Conservation (phyloP, 37 sponge, comb jelly and placozoan genomes). For the Tethya wilhelma region DNA sequence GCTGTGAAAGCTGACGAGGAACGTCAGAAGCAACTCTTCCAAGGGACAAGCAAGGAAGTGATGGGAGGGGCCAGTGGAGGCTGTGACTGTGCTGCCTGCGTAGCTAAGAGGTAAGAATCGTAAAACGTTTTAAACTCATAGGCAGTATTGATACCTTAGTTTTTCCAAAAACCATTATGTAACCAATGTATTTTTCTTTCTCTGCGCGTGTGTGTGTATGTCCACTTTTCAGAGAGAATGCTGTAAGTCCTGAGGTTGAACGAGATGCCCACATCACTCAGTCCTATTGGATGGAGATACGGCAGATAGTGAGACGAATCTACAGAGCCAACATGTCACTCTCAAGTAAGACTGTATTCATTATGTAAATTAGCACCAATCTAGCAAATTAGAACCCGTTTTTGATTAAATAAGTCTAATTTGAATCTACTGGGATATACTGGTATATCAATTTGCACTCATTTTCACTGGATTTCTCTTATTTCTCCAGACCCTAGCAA, state of each 20-base stretch:
- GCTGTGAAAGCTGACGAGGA: slow-evolving; percentile 33
- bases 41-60: no score
- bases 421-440: no score
- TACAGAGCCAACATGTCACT: slow-evolving; percentile 63
- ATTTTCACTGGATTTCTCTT: no score
- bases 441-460: no score
- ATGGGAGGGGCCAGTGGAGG: slow-evolving; percentile 9
- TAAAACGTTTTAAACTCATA: background rate
- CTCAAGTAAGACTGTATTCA: slow-evolving; percentile 35
- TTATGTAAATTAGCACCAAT: no score
- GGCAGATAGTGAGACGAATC: slow-evolving; percentile 71
- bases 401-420: no score
- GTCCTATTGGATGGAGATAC: slow-evolving; percentile 86
- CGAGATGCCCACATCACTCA: slow-evolving; percentile 72
- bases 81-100: slow-evolving; percentile 74
- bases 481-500: slow-evolving; percentile 30
- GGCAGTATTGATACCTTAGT: background rate
- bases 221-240: slow-evolving; percentile 71
- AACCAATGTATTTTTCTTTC: no score
- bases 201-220: no score
- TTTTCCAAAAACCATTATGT: no score
- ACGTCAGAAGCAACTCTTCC: background rate
- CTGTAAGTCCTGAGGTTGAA: slow-evolving; percentile 57
- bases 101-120: slow-evolving; percentile 67
- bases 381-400: no score